Conservation (phyloP, 2,113 vertebrate species). For the Mystacornis crossleyi region DNA sequence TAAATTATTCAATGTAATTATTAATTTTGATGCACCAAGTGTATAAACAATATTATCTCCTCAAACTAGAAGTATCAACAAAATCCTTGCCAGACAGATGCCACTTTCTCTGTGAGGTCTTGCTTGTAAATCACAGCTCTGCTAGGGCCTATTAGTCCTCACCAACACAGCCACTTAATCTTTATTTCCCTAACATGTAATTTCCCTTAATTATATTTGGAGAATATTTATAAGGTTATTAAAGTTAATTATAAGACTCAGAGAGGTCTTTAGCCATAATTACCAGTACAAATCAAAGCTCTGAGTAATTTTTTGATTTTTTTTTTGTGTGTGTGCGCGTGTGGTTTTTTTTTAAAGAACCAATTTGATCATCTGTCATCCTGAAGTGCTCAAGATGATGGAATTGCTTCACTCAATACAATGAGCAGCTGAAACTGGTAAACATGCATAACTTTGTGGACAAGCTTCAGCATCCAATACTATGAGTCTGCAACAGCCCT, state of each 20-base stretch:
- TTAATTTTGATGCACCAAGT: background rate
- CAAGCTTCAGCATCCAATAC: background rate
- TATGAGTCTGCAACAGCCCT: background rate
- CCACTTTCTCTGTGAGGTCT: background rate
- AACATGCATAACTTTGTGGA: background rate
- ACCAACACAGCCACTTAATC: background rate
- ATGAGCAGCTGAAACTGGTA: background rate
- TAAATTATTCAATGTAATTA: background rate
- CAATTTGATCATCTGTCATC: background rate
- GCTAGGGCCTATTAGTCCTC: background rate
- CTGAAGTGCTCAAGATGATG: background rate
- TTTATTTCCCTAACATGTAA: background rate
- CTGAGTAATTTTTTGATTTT: background rate
- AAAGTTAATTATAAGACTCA: background rate
- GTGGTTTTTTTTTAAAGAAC: background rate
- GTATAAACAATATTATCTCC: background rate
- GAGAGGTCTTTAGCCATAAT: background rate
- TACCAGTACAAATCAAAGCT: background rate
- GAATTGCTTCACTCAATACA: background rate
- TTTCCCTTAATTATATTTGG: slow-evolving; percentile 1
- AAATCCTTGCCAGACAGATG: background rate
- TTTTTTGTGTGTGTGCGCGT: fast-evolving
- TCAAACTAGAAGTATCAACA: background rate
- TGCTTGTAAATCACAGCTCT: background rate
- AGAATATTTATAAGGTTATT: slow-evolving; percentile 21